These are phyloP conservation scores for Trichomalopsis sarcophagae DNA, from an alignment of 1,140 invertebrate species.

Conservation along the genomic window DNA sequence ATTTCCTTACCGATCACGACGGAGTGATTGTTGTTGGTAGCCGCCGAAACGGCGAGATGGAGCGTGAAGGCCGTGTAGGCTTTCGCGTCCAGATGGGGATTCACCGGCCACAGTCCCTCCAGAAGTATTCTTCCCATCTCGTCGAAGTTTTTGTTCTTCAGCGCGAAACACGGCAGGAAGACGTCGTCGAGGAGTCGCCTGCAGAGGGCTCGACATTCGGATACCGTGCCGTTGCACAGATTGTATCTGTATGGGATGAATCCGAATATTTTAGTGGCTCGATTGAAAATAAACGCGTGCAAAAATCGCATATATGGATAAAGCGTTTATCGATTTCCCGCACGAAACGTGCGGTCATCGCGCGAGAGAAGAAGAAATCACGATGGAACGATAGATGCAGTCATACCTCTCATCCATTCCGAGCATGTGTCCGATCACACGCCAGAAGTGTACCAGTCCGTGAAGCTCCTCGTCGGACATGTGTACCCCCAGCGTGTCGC, in stretches of 20 bases:
- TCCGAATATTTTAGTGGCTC: background rate
- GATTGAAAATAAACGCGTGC: too few species aligned
- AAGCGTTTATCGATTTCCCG: too few species aligned
- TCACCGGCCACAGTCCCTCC: constrained; percentile 70
- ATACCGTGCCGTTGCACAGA: constrained; percentile 69
- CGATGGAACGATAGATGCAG: background rate
- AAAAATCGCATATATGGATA: too few species aligned
- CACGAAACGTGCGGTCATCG: too few species aligned
- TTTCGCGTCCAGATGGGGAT: constrained; percentile 68
- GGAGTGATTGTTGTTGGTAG: constrained; percentile 68
- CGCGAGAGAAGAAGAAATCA: too few species aligned
- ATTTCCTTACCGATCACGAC: constrained; percentile 62
- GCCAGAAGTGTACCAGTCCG: constrained; percentile 90
- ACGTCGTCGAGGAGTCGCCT: constrained; percentile 68
- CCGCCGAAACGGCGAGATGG: constrained; percentile 60
- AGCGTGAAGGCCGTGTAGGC: constrained; percentile 71
- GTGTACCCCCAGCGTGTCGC: constrained; percentile 79
- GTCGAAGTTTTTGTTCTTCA: constrained; percentile 59
- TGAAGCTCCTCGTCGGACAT: constrained; percentile 79
- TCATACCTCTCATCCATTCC: constrained; percentile 86
- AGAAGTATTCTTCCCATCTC: constrained; percentile 67
- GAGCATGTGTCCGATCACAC: constrained; percentile 85
- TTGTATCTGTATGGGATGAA: constrained; percentile 70
- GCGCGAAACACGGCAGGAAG: constrained; percentile 65
- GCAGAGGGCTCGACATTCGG: constrained; percentile 68